Conservation (phyloP, 2,888 invertebrate genomes). For the Trissolcus brochymenae region DNA sequence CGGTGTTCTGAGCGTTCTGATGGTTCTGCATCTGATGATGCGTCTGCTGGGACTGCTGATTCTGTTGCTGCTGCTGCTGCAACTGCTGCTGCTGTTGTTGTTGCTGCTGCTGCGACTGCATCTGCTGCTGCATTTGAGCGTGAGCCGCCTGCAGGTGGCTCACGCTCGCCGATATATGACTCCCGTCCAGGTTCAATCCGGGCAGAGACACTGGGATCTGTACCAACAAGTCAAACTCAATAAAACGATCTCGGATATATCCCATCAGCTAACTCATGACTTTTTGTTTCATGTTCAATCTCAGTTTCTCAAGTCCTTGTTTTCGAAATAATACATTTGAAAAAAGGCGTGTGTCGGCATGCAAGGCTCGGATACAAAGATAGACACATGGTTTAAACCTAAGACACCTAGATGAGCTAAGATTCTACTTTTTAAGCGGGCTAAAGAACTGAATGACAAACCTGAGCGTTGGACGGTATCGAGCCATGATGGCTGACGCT, state of each 20-base stretch:
- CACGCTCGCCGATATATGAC: constrained; percentile 72
- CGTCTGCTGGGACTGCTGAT: constrained; percentile 50
- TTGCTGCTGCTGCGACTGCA: constrained; percentile 59
- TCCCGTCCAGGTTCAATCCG: constrained; percentile 73
- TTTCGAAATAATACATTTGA: background rate
- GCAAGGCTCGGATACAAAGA: constrained; percentile 33
- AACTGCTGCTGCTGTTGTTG: constrained; percentile 57
- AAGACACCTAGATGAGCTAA: background rate
- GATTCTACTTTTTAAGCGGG: no score
- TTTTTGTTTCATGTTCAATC: background rate
- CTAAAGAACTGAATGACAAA: constrained; percentile 63
- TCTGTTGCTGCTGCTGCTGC: constrained; percentile 54
- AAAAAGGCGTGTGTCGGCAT: constrained; percentile 36
- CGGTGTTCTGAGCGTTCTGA: constrained; percentile 76
- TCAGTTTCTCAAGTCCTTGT: background rate
- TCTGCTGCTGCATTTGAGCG: constrained; percentile 64
- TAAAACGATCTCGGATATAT: background rate
- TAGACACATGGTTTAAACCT: background rate
- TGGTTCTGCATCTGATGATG: constrained; percentile 67
- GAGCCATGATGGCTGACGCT: constrained; percentile 69
- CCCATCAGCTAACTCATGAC: no score
- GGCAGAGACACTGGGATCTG: constrained; percentile 75
- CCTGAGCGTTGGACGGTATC: constrained; percentile 72
- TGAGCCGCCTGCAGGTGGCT: constrained; percentile 74
- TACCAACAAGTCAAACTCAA: constrained; percentile 3